phyloP scores from a whole-genome alignment of 2,888 invertebrate genomes.

The Spilosoma lubricipeda region DNA sequence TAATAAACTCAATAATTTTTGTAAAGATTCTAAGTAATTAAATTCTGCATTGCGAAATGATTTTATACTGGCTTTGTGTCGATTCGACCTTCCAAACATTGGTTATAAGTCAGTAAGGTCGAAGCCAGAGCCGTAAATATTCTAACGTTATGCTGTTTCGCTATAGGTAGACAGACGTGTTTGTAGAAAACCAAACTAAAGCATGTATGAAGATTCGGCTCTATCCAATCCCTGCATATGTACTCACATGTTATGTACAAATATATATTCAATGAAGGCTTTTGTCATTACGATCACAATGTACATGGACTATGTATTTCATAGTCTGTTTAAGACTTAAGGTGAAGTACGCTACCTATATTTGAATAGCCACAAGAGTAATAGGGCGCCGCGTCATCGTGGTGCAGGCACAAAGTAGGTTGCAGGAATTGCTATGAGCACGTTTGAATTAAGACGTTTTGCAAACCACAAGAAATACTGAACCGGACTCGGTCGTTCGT shows the following conservation, averaged over 20 bases:
- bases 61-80: background rate
- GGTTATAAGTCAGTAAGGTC: background rate
- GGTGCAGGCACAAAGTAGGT: constrained; percentile 57
- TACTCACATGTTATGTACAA: background rate
- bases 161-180: background rate
- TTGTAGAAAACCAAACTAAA: background rate
- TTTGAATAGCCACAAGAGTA: constrained; percentile 40
- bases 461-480: constrained; percentile 80
- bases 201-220: background rate
- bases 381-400: constrained; percentile 45
- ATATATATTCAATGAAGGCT: no score
- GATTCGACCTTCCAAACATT: background rate
- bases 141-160: background rate
- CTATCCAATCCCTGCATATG: background rate
- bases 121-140: background rate
- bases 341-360: constrained; percentile 16
- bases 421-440: constrained; percentile 57
- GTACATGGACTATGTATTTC: background rate
- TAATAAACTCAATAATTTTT: background rate
- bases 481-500: constrained; percentile 73
- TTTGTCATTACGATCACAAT: background rate
- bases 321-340: constrained; percentile 17
- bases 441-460: constrained; percentile 82
- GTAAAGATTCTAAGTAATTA: background rate
- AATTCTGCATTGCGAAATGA: background rate